Percentiles rank a stretch among this genome's conserved stretches.
phyloP scores from a whole-genome alignment of 2,113 vertebrate genomes.

The Platichthys stellatus region DNA sequence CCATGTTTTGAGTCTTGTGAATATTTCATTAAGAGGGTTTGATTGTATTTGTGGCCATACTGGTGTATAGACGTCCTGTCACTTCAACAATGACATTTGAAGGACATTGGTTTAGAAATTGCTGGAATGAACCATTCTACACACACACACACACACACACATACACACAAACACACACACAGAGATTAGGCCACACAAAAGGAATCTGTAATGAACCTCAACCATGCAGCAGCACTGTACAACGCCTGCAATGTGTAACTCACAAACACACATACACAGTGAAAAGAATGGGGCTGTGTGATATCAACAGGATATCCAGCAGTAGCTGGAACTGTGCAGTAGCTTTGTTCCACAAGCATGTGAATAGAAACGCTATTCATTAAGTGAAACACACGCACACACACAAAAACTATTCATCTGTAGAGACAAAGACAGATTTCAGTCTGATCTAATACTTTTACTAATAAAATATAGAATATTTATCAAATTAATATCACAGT shows the following conservation, averaged over 20 bases:
- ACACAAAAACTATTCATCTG: slow-evolving; percentile 39
- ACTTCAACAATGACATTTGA: slow-evolving; percentile 43
- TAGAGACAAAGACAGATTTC: slow-evolving; percentile 66
- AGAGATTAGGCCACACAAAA: slow-evolving; percentile 52
- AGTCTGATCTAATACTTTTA: slow-evolving; percentile 20
- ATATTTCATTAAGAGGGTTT: no score
- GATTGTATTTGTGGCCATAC: no score
- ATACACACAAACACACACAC: no score
- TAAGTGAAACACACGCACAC: slow-evolving; percentile 41
- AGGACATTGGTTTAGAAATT: slow-evolving; percentile 24
- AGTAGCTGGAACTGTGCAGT: slow-evolving; percentile 66
- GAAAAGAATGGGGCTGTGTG: slow-evolving; percentile 72
- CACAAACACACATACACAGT: slow-evolving; percentile 51
- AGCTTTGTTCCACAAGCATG: slow-evolving; percentile 71
- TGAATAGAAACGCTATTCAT: slow-evolving; percentile 77
- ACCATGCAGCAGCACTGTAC: slow-evolving; percentile 53
- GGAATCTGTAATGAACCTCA: slow-evolving; percentile 66
- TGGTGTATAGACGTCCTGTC: no score
- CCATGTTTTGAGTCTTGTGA: no score
- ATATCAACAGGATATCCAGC: slow-evolving; percentile 80
- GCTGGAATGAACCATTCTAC: slow-evolving; percentile 26
- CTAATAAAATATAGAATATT: no score
- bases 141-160: no score
- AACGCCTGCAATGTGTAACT: slow-evolving; percentile 56
- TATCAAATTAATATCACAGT: no score